Evolutionary conservation across 2,797 vertebrate genomes (phyloP), one percentile per base, ranked within the genome.

Genomic region (Chaenodraco wilsoni): DNA sequence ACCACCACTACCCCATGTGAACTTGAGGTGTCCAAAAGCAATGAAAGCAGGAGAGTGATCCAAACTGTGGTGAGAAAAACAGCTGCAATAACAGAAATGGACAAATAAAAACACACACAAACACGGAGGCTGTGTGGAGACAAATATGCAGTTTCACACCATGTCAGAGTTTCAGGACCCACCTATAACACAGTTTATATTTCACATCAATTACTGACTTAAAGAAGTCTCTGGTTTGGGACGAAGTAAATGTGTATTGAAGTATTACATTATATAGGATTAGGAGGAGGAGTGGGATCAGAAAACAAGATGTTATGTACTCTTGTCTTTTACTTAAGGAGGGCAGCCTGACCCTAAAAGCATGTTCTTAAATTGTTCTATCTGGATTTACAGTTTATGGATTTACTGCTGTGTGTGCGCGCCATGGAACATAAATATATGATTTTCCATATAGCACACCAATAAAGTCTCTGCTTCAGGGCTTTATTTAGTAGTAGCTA

Each of bases 61-160:
- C 6, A 56, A 79, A 59, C 44, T 58, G 67, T 31, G 68, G 45
- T 12, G 62, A 69, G 69, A 23, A 41, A 79, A 73, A 76, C 88
- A 89, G 87, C 82, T 87, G 82, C 74, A 82, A 91, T 49, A 91
- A 88, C 85, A 89, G 78, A 76, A 71, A 64, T 33, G 50, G 27
- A 69, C 59, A 65, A 40, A 75, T 50, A 57, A 61, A 50, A 76
- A 59, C 52, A 44, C 43, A 37, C 21, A 60, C n/a, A 66, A 55
- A 62, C 40, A 74, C 23, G 59, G 16, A 59, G 68, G 37, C 52
- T 46, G 48, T 52, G 55, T 31, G 65, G 31, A 66, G 58, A 66
- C 55, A 60, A 44, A 60, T 41, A 33, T 23, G 10, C 23, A 3
- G 23, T 27, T 27, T 27, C 23, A 27, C 23, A 3, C 23, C 23